These are phyloP conservation scores for Coreius guichenoti DNA, from an alignment of 2,797 vertebrate species.

Conservation along the genomic window DNA sequence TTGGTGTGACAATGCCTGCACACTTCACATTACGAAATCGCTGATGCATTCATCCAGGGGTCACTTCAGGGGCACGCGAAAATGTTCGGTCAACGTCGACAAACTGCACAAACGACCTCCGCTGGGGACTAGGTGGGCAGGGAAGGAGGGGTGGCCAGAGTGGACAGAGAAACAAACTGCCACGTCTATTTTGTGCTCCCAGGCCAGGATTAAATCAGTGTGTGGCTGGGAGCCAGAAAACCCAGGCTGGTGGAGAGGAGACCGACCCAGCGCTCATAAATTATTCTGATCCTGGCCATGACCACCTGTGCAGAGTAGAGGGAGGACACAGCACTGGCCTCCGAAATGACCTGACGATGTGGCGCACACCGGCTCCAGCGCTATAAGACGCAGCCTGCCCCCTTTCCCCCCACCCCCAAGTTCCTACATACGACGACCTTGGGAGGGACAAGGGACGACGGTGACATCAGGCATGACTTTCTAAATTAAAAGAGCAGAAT, in stretches of 20 bases:
- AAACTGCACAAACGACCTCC: conserved; percentile 46
- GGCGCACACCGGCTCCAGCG: conserved; percentile 15
- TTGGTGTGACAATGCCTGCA: conserved; percentile 31
- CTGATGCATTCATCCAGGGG: conserved; percentile 52
- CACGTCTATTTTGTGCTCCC: conserved; percentile 36
- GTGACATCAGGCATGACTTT: conserved; percentile 49
- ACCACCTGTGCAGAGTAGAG: conserved; percentile 64
- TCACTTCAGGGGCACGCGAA: conserved; percentile 35
- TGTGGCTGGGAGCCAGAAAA: conserved; percentile 59
- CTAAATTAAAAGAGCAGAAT: conserved; percentile 59
- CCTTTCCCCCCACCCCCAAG: background rate
- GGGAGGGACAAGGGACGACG: conserved; percentile 4
- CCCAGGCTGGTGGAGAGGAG: conserved; percentile 54
- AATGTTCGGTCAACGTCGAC: conserved; percentile 54
- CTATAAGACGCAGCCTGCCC: conserved; percentile 50
- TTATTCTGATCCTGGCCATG: conserved; percentile 61
- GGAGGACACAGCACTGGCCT: conserved; percentile 57
- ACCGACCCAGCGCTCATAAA: conserved; percentile 64
- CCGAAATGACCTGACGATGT: conserved; percentile 60
- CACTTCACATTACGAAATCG: conserved; percentile 42
- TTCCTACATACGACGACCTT: conserved; percentile 52
- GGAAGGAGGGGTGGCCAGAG: conserved; percentile 36
- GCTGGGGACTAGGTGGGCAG: conserved; percentile 28
- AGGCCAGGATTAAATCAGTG: conserved; percentile 53
- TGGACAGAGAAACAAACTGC: conserved; percentile 48